Conservation (phyloP, 2,888 invertebrate genomes). For the Argynnis bischoffii region DNA sequence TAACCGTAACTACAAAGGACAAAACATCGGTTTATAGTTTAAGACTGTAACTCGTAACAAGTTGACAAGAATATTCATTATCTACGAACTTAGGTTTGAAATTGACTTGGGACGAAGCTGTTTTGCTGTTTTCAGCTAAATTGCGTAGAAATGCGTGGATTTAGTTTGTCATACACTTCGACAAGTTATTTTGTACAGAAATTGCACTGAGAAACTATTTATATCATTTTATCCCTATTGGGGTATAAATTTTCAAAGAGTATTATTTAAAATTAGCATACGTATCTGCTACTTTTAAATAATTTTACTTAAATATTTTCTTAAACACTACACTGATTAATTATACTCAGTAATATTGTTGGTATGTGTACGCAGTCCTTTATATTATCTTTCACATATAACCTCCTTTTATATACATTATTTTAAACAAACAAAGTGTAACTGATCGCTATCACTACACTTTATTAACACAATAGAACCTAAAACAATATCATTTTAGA, state of each 20-base stretch:
- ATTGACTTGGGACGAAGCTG: conserved; percentile 12
- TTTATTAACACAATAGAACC: too few species aligned
- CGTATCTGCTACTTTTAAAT: not conserved
- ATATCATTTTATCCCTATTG: not conserved
- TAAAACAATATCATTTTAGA: too few species aligned
- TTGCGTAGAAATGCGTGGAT: conserved; percentile 12
- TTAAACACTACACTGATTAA: too few species aligned
- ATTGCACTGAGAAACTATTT: conserved; percentile 5
- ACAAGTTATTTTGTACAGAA: conserved; percentile 8
- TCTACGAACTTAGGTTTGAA: conserved; percentile 13
- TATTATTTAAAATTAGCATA: not conserved
- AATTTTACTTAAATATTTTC: too few species aligned
- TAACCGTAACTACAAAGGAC: conserved; percentile 19
- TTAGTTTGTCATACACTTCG: conserved; percentile 16
- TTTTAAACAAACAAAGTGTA: too few species aligned
- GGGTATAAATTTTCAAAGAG: not conserved
- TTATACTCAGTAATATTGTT: too few species aligned
- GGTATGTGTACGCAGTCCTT: too few species aligned
- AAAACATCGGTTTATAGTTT: conserved; percentile 19
- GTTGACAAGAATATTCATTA: conserved; percentile 22
- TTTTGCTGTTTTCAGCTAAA: conserved; percentile 10
- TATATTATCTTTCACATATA: too few species aligned
- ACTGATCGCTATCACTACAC: too few species aligned
- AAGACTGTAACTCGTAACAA: conserved; percentile 17
- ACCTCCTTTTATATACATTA: too few species aligned